phyloP scores from a whole-genome alignment of 2,797 vertebrate genomes.

The Mareca strepera region DNA sequence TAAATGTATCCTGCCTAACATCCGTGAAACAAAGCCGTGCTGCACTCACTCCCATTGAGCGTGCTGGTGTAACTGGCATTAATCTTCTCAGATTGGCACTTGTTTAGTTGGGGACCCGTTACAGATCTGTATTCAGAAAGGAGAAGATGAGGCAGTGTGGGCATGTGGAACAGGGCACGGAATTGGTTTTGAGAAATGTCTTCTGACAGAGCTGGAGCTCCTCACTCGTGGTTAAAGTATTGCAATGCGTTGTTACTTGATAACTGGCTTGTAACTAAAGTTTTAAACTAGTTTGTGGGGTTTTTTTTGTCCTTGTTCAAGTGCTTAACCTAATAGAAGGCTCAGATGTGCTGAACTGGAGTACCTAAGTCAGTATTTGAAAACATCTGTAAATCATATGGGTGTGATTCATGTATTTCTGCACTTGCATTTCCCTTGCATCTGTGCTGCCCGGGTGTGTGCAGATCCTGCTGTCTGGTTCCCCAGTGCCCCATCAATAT shows the following conservation, averaged over 20 bases:
- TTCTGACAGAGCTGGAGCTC: background rate
- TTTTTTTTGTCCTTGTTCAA: background rate
- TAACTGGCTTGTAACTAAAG: background rate
- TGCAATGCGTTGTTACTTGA: background rate
- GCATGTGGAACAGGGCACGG: background rate
- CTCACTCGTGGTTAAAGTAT: background rate
- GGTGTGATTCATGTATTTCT: background rate
- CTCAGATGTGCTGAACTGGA: constrained; percentile 4
- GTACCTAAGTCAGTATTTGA: constrained; percentile 6
- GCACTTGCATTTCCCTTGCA: background rate
- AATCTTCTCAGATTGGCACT: background rate
- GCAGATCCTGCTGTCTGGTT: background rate
- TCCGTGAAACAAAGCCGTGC: rapidly evolving
- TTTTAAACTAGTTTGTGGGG: background rate
- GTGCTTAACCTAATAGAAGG: background rate
- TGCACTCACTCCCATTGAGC: background rate
- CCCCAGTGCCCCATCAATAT: background rate
- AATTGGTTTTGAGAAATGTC: background rate
- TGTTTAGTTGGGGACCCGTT: background rate
- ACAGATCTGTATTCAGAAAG: background rate
- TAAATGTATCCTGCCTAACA: background rate
- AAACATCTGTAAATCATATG: background rate
- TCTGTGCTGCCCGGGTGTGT: background rate
- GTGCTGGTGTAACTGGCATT: background rate
- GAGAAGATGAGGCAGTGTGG: background rate